Evolutionary conservation across 35 echinoderm and acorn worm species (phyloP).

Genomic region (Amphiura filiformis): DNA sequence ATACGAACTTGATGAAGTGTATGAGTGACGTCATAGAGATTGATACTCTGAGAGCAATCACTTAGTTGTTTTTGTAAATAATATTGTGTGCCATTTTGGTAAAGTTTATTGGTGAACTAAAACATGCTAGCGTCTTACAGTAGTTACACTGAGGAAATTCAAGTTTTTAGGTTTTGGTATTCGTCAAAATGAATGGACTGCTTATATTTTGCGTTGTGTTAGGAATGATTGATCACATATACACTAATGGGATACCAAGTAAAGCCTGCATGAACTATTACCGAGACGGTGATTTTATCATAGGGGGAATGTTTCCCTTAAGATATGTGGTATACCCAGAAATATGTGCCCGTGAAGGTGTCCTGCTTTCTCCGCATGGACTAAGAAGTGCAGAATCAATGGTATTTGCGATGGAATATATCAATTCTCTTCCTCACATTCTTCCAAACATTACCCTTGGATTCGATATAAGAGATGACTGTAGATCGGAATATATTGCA

Average conservation of each 20-base stretch:
- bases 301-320: slow-evolving; percentile 31
- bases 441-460: slow-evolving; percentile 36
- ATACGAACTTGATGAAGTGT: too few species aligned
- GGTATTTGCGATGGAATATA: slow-evolving; percentile 31
- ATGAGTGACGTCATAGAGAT: too few species aligned
- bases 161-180: too few species aligned
- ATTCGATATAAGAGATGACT: slow-evolving; percentile 38
- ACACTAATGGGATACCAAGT: background rate
- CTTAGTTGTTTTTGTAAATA: too few species aligned
- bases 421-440: slow-evolving; percentile 19
- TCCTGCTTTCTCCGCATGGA: background rate
- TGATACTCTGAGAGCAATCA: too few species aligned
- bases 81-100: too few species aligned
- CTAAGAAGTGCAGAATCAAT: slow-evolving; percentile 13
- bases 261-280: background rate
- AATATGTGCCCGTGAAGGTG: background rate
- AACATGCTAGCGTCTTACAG: too few species aligned
- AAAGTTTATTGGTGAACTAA: too few species aligned
- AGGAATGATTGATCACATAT: too few species aligned
- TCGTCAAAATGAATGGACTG: too few species aligned
- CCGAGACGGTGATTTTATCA: slow-evolving; percentile 19
- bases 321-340: background rate
- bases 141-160: too few species aligned
- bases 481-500: slow-evolving; percentile 13
- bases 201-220: too few species aligned